Evolutionary conservation across 1,140 invertebrate genomes (phyloP).

Genomic region (Drosophila pseudoobscura): DNA sequence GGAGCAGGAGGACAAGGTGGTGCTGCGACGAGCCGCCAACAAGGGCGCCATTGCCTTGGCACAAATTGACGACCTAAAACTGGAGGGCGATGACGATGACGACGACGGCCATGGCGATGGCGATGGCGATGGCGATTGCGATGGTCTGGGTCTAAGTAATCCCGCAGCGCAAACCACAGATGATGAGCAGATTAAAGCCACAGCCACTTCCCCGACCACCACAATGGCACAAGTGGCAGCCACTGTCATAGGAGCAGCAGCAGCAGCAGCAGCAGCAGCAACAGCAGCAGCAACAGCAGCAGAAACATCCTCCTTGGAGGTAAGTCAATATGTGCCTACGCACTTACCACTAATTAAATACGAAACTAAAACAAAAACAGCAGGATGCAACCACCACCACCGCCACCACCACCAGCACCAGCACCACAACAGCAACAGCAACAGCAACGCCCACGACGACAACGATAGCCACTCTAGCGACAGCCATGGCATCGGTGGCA

Average conservation of each 20-base stretch:
- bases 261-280: conserved; percentile 7
- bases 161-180: conserved; percentile 68
- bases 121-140: conserved; percentile 25
- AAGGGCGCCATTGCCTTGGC: conserved; percentile 69
- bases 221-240: not conserved
- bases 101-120: conserved; percentile 20
- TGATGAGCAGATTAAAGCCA: conserved; percentile 67
- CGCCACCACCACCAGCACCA: not conserved
- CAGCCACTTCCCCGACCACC: conserved; percentile 23
- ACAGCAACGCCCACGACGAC: conserved; percentile 15
- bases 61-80: conserved; percentile 69
- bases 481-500: conserved; percentile 1
- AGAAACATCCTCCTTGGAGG: conserved; percentile 40
- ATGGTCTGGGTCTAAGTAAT: conserved; percentile 60
- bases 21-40: conserved; percentile 49
- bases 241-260: conserved; percentile 14
- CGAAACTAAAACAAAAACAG: conserved; percentile 65
- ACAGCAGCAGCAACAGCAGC: not conserved
- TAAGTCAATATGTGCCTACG: conserved; percentile 56
- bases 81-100: conserved; percentile 59
- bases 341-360: conserved; percentile 75
- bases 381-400: conserved; percentile 47
- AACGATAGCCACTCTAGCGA: conserved; percentile 32
- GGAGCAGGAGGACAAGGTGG: conserved; percentile 53
- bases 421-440: not conserved